Conservation (phyloP, 2,797 vertebrate species). For the Gallinago solitaria region DNA sequence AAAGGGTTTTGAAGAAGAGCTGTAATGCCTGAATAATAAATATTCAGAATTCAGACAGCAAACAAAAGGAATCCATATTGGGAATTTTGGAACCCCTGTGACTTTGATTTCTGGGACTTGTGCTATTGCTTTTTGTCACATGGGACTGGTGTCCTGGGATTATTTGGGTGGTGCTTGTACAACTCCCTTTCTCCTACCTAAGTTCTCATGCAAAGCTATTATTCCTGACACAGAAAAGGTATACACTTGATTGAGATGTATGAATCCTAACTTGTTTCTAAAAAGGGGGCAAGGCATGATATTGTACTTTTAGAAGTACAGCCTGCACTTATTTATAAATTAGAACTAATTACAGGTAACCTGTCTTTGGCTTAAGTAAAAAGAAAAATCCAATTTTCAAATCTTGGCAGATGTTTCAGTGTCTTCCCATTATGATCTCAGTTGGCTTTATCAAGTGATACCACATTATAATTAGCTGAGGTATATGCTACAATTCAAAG, state of each 20-base stretch:
- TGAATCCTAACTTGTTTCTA: constrained; percentile 34
- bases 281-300: constrained; percentile 31
- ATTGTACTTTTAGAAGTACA: constrained; percentile 68
- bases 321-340: constrained; percentile 76
- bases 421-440: constrained; percentile 74
- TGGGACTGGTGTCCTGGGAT: neutral
- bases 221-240: neutral
- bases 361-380: constrained; percentile 63
- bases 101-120: neutral
- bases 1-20: neutral
- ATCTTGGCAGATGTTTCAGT: constrained; percentile 64
- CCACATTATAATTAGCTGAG: constrained; percentile 71
- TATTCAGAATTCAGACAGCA: neutral
- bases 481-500: constrained; percentile 64
- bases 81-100: neutral
- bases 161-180: neutral
- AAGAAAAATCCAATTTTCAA: constrained; percentile 44
- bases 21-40: neutral
- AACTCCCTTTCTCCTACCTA: neutral
- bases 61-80: neutral
- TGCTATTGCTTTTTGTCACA: neutral
- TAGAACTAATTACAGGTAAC: constrained; percentile 79
- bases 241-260: constrained; percentile 15
- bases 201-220: constrained; percentile 2
- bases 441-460: constrained; percentile 73